Evolutionary conservation across 2,888 invertebrate species (phyloP), one percentile per base, ranked within the genome.

Genomic region (Allacma fusca): DNA sequence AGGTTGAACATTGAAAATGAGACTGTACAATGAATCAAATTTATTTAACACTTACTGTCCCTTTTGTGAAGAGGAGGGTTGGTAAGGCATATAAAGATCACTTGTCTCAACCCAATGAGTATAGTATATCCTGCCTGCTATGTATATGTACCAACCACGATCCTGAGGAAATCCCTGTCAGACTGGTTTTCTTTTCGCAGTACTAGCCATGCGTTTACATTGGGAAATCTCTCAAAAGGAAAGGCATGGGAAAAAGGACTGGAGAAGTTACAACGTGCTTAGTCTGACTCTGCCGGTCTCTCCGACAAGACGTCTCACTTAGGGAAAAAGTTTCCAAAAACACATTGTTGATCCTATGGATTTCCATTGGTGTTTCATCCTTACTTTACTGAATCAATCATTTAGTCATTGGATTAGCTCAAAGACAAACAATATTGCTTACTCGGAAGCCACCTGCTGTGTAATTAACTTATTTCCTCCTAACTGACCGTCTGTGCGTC

Each of bases 261-360:
- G 44, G 12, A 44, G 68, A n/a, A 50, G 50, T 50, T 9, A 43
- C 16, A 24, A 28, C 50, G 71, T 57, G 50, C n/a, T 70, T 43
- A 71, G 71, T 71, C 57, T n/a, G 50, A 50, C 50, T 50, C 26
- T 57, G 71, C 71, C 71, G 71, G 71, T 28, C 24, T 24, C n/a
- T 12, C 26, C 57, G 71, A 44, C 28, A 43, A 50, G 24, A 71
- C 57, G 71, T 50, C 50, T 71, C 71, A 26, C 23, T 21, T 21
- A 24, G 23, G 34, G 34, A 24, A 13, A 50, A 50, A 50, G 50
- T 50, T 50, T 5, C n/a, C 1, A 4, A 50, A 50, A 50, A 16
- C 50, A 50, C 50, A 50, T 50, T 50, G 50, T n/a, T 50, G 16
- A 50, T 5, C 50, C 50, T n/a, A 34, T 34, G 34, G 34, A 34